These are phyloP conservation scores for Druceiella hillmani DNA, from an alignment of 2,888 invertebrate genomes.

Conservation along the genomic window DNA sequence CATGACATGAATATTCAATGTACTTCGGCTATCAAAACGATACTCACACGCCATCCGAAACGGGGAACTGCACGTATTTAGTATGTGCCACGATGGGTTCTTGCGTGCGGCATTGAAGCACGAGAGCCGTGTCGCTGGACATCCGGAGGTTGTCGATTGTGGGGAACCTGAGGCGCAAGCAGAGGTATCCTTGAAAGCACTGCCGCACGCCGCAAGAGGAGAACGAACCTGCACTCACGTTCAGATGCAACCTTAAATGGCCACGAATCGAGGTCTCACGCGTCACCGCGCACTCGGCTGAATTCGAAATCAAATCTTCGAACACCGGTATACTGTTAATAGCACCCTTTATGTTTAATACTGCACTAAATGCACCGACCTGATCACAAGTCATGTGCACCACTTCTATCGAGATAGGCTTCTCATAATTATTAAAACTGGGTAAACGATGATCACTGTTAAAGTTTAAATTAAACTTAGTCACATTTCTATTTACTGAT, in stretches of 20 bases:
- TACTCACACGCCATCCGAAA: slow-evolving; percentile 34
- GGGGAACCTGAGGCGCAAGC: slow-evolving; percentile 51
- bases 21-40: too few species aligned
- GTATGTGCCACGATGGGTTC: slow-evolving; percentile 48
- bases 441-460: too few species aligned
- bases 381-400: too few species aligned
- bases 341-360: too few species aligned
- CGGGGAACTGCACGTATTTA: slow-evolving; percentile 29
- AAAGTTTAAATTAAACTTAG: too few species aligned
- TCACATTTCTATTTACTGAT: too few species aligned
- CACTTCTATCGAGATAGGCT: too few species aligned
- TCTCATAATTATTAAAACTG: too few species aligned
- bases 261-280: slow-evolving; percentile 22
- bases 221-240: slow-evolving; percentile 43
- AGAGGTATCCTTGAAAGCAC: slow-evolving; percentile 44
- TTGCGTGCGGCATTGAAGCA: slow-evolving; percentile 51
- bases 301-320: too few species aligned
- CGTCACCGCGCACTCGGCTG: slow-evolving; percentile 27
- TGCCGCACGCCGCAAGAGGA: slow-evolving; percentile 46
- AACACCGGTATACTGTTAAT: too few species aligned
- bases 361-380: too few species aligned
- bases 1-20: too few species aligned
- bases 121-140: slow-evolving; percentile 45
- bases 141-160: slow-evolving; percentile 47
- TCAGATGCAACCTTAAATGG: slow-evolving; percentile 32